Evolutionary conservation across 2,113 vertebrate genomes (phyloP), one percentile per base, ranked within the genome.

Genomic region (Psittacula cyanocephala): DNA sequence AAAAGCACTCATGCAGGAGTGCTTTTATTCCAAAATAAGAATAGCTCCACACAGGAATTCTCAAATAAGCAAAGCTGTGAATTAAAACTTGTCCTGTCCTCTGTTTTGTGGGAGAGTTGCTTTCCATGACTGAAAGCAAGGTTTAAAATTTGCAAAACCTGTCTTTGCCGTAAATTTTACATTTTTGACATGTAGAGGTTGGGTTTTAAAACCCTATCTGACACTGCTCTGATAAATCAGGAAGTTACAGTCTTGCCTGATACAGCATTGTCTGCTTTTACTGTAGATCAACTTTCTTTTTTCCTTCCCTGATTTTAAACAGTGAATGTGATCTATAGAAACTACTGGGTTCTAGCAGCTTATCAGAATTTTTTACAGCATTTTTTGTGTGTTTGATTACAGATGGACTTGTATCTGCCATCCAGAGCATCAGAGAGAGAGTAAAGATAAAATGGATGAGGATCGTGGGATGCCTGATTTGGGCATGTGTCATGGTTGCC

Each of bases 51-150:
- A 7, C 33, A 92, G 76, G 80, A 76, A 68, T 84, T 79, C 69
- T 84, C 75, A 84, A 77, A 93, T 89, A 81, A 93, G 83, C 39
- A 86, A 86, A 82, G 75, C 68, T 75, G 82, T 88, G 75, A 86
- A 93, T 91, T 70, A 75, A 86, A 94, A 87, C 74, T 79, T 68
- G 69, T 86, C 72, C 76, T 77, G 25, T 82, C 35, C 23, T 93
- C 67, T 88, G 52, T 57, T 88, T 41, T 64, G 39, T 79, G 70
- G 49, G 72, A 60, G 91, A 84, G 50, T 60, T 41, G 9, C 55
- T 71, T 91, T 86, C 65, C 27, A 16, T 35, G 25, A 55, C 86
- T 4, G 4, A 91, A 72, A 86, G 24, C 17, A 64, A 93, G 64
- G 49, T 68, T 86, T 91, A 57, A 91, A 90, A 81, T 60, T 52